Percentiles rank a stretch among this genome's conserved stretches.
Evolutionary conservation across 2,888 invertebrate genomes (phyloP).

Genomic region (Hipparchia semele): DNA sequence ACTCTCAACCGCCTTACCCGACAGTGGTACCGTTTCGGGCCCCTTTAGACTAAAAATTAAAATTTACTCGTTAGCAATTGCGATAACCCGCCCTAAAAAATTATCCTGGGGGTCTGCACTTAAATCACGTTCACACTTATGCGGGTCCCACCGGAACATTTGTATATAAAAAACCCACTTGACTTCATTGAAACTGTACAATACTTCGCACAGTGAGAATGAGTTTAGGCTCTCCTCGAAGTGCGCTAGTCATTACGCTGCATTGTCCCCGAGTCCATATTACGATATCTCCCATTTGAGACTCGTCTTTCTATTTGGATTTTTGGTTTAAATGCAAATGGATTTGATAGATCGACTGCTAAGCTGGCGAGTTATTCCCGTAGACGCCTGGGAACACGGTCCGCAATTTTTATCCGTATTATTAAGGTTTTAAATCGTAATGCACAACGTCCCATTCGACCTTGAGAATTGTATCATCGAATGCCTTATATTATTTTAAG

Average conservation of each 20-base stretch:
- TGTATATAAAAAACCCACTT: background rate
- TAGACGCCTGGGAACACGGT: background rate
- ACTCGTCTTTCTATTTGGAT: background rate
- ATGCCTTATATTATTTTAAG: conserved; percentile 70
- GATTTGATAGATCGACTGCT: conserved; percentile 6
- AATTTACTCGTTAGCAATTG: background rate
- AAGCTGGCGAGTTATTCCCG: background rate
- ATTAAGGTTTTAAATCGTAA: conserved; percentile 40
- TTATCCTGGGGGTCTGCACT: background rate
- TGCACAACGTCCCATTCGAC: conserved; percentile 66
- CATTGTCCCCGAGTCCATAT: conserved; percentile 1
- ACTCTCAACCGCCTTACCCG: conserved; percentile 11
- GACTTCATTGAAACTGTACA: conserved; percentile 5
- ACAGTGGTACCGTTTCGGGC: conserved; percentile 7
- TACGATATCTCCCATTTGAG: background rate
- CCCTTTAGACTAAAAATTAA: conserved; percentile 8
- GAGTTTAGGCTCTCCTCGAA: background rate
- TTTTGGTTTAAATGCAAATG: conserved; percentile 12
- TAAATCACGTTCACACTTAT: background rate
- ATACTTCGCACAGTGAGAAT: background rate
- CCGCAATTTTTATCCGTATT: conserved; percentile 14
- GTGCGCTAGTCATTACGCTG: conserved; percentile 13
- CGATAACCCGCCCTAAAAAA: conserved; percentile 11
- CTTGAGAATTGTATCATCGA: conserved; percentile 56
- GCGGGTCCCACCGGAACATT: conserved; percentile 12